Evolutionary conservation across 2,888 invertebrate genomes (phyloP).

Genomic region (Hirtodrosophila alboralis): DNA sequence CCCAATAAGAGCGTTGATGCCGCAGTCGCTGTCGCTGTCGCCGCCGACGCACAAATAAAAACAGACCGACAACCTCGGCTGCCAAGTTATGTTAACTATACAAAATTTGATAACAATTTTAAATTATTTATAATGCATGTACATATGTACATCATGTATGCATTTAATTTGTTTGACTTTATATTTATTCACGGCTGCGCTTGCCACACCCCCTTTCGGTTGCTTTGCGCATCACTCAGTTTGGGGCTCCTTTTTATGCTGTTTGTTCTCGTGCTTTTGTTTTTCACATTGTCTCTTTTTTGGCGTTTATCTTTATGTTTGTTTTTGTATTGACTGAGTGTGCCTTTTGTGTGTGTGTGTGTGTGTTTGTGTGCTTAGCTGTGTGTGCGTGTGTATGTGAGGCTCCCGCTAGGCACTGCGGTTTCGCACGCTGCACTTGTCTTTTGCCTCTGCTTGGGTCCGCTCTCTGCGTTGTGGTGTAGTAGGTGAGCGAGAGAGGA

Average conservation of each 20-base stretch:
- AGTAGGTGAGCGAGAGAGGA: background rate
- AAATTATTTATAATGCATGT: background rate
- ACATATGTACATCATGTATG: background rate
- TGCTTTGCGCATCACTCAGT: constrained; percentile 39
- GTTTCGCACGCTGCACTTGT: constrained; percentile 65
- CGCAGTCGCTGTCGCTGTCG: constrained; percentile 6
- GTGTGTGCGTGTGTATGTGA: constrained; percentile 21
- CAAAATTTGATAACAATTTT: constrained; percentile 18
- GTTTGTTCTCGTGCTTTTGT: constrained; percentile 60
- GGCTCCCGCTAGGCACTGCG: constrained; percentile 45
- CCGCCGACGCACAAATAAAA: constrained; percentile 30
- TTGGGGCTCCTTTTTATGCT: constrained; percentile 33
- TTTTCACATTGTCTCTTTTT: constrained; percentile 72
- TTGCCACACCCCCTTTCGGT: constrained; percentile 52
- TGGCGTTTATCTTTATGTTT: constrained; percentile 74
- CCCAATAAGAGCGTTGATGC: constrained; percentile 60
- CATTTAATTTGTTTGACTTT: background rate
- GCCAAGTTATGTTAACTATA: constrained; percentile 27
- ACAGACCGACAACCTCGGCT: constrained; percentile 22
- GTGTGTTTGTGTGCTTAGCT: constrained; percentile 18
- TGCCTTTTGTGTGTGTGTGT: constrained; percentile 16
- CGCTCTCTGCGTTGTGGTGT: constrained; percentile 1
- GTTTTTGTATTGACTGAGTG: constrained; percentile 61
- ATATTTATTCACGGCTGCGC: constrained; percentile 1
- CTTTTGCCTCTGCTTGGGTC: constrained; percentile 20